Conservation (phyloP, 2,888 invertebrate species). For the Geophilus truncorum region DNA sequence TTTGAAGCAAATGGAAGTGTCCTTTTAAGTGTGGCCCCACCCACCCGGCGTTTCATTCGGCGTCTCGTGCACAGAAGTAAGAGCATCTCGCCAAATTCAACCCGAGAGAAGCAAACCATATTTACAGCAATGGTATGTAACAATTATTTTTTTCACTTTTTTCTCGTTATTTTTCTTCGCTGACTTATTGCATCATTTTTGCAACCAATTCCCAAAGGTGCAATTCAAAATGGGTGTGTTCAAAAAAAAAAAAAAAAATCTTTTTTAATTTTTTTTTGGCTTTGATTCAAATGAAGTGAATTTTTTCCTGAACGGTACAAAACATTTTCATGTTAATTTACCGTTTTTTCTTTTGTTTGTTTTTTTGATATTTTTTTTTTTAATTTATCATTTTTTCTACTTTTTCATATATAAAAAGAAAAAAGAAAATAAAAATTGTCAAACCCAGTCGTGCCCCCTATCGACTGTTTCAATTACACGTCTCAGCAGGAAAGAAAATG, state of each 20-base stretch:
- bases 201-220: background rate
- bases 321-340: too few relatives aligned
- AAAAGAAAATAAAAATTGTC: background rate
- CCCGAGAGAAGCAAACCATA: background rate
- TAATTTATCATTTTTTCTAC: background rate
- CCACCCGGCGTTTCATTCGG: background rate
- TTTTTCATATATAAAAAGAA: background rate
- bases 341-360: too few relatives aligned
- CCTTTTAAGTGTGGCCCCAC: background rate
- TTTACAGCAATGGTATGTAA: background rate
- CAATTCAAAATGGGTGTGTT: background rate
- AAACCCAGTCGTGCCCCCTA: background rate
- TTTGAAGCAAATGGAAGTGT: background rate
- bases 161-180: too few relatives aligned
- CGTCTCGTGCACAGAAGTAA: background rate
- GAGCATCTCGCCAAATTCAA: background rate
- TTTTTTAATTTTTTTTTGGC: background rate
- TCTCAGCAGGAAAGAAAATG: background rate
- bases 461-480: background rate
- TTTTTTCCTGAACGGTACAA: too few relatives aligned
- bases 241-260: background rate
- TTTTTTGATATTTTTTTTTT: background rate
- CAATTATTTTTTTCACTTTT: background rate
- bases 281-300: background rate
- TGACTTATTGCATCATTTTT: background rate